Conservation (phyloP, 1,140 invertebrate species). For the Pseudoatta argentina region DNA sequence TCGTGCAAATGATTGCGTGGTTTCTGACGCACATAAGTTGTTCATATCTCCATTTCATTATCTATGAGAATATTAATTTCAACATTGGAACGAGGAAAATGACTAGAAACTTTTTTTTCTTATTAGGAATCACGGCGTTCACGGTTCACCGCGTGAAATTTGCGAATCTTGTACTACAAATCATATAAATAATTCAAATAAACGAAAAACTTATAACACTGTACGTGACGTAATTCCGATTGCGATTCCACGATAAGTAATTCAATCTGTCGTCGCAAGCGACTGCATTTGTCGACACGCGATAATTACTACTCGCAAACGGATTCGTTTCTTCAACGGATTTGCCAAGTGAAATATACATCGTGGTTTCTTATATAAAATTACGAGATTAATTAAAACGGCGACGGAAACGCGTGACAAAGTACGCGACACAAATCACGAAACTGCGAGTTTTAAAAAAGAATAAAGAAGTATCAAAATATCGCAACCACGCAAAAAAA, state of each 20-base stretch:
- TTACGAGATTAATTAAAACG: constrained; percentile 36
- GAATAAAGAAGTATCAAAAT: background rate
- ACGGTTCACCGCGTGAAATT: background rate
- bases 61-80: constrained; percentile 26
- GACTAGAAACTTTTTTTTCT: background rate
- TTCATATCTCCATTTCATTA: constrained; percentile 23
- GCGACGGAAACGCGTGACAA: background rate
- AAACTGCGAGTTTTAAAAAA: background rate
- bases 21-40: constrained; percentile 4
- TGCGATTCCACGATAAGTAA: constrained; percentile 1
- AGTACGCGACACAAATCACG: background rate
- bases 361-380: constrained; percentile 17
- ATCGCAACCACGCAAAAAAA: background rate
- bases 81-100: background rate
- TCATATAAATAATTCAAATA: background rate
- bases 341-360: constrained; percentile 29
- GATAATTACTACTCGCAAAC: constrained; percentile 37
- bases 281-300: constrained; percentile 43
- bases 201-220: constrained; percentile 19
- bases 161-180: background rate
- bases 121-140: background rate
- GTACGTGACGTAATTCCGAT: constrained; percentile 22
- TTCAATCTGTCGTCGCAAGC: constrained; percentile 20
- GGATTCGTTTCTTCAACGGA: constrained; percentile 25
- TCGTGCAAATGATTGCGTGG: background rate